These are phyloP conservation scores for Neoaliturus tenellus DNA, from an alignment of 2,888 invertebrate species.

Conservation along the genomic window DNA sequence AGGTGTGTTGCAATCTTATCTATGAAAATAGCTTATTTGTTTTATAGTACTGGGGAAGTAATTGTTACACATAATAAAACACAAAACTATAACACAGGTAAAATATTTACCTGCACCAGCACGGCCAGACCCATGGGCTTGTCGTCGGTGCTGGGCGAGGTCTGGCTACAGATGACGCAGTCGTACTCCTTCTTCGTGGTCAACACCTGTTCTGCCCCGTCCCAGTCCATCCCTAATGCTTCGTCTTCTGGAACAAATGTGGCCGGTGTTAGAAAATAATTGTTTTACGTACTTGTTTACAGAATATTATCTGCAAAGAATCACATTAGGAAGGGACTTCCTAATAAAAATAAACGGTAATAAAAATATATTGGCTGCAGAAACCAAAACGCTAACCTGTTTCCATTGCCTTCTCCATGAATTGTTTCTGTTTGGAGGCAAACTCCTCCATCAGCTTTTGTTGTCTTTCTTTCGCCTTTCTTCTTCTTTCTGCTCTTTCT, in stretches of 20 bases:
- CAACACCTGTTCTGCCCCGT: constrained; percentile 73
- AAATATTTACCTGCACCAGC: constrained; percentile 81
- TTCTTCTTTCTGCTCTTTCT: constrained; percentile 89
- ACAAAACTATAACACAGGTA: too few species aligned
- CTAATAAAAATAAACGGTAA: too few species aligned
- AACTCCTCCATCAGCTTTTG: constrained; percentile 96
- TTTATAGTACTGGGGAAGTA: too few species aligned
- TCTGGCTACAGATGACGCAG: constrained; percentile 97
- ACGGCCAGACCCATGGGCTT: constrained; percentile 94
- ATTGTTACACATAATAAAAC: too few species aligned
- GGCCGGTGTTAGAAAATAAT: too few species aligned
- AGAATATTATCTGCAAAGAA: too few species aligned
- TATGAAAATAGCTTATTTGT: too few species aligned
- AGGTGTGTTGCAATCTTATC: too few species aligned
- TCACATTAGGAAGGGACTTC: too few species aligned
- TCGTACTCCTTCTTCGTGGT: constrained; percentile 85
- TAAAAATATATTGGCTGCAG: not conserved
- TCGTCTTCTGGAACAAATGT: constrained; percentile 72
- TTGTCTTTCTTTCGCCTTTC: constrained; percentile 91
- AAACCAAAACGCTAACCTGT: constrained; percentile 71
- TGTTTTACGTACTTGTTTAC: too few species aligned
- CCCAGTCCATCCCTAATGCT: constrained; percentile 77
- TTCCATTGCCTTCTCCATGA: constrained; percentile 88
- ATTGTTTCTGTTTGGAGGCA: constrained; percentile 92
- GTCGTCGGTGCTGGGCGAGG: constrained; percentile 88